Evolutionary conservation across 2,113 vertebrate genomes (phyloP), one percentile per base, ranked within the genome.

Genomic region (Xiphias gladius): DNA sequence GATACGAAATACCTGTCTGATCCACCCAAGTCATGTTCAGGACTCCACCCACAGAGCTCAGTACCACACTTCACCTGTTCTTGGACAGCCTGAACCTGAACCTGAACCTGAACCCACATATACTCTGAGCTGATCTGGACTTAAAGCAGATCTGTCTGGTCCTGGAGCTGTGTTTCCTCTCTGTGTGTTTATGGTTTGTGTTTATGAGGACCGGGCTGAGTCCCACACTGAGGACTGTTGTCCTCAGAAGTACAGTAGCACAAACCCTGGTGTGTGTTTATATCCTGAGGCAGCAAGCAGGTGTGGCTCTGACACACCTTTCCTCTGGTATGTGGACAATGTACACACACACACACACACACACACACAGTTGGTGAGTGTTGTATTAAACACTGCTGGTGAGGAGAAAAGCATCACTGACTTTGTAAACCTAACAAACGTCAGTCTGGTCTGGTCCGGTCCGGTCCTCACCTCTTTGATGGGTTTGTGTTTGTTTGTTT

Each of bases 301-400:
- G 86, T 74, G 87, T 82, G 89, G 83, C 65, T 59, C 39, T 2
- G 75, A 84, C 85, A 86, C 83, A 83, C 87, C 89, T 84, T 65
- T 86, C 52, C 77, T 84, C 67, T 48, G 87, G 89, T 84, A 91
- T 87, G 85, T 76, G 19, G 32, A 69, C 80, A 46, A 80, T 43
- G 43, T 2, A n/a, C 16, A 57, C 71, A 46, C 72, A 67, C 48
- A 48, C 66, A 64, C 82, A 58, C 19, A 52, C 19, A 52, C 50
- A 22, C 19, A 43, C 11, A 39, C 37, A 39, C 32, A 35, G 32
- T 35, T 35, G 32, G 32, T 6, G 32, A 35, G 32, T 35, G 32
- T 35, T 35, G 32, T 35, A 35, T 35, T 35, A 35, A 35, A 35
- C 3, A 35, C 32, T 35, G 32, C 32, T 35, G 32, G 32, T 35